These are phyloP conservation scores for Chrosomus eos DNA, from an alignment of 2,797 vertebrate genomes.

Conservation along the genomic window DNA sequence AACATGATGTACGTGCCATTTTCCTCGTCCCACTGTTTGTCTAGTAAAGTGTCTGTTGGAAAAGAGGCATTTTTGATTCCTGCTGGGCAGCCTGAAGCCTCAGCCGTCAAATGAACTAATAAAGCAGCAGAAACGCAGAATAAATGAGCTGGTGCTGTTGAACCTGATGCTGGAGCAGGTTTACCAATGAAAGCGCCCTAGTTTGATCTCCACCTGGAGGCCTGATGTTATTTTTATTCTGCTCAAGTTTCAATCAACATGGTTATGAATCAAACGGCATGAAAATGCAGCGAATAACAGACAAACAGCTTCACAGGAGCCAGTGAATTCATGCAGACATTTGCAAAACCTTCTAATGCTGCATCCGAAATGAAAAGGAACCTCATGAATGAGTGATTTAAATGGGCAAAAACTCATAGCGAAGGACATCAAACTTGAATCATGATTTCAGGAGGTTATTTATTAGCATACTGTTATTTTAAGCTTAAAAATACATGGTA, in stretches of 20 bases:
- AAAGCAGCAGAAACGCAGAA: neutral
- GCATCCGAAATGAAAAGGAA: neutral
- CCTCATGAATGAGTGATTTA: neutral
- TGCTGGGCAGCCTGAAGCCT: slow-evolving; percentile 2
- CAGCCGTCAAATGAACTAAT: slow-evolving; percentile 5
- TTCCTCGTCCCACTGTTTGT: neutral
- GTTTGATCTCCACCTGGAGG: slow-evolving; percentile 15
- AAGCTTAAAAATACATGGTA: neutral
- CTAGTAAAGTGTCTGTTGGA: neutral
- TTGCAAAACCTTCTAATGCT: neutral
- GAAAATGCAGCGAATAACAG: neutral
- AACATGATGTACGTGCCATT: neutral
- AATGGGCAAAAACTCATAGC: neutral
- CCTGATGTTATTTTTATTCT: slow-evolving; percentile 13
- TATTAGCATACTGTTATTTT: too few species aligned
- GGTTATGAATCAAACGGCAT: slow-evolving; percentile 18
- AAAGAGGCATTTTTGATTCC: neutral
- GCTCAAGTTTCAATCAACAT: neutral
- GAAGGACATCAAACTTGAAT: neutral
- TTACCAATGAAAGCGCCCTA: neutral
- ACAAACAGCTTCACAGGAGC: neutral
- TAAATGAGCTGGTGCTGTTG: neutral
- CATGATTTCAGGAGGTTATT: neutral
- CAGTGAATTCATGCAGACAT: neutral
- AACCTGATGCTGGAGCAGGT: neutral